Percentiles rank a stretch among this genome's conserved stretches.
These are phyloP conservation scores for Oophaga sylvatica DNA, from an alignment of 2,797 vertebrate species.

Conservation along the genomic window DNA sequence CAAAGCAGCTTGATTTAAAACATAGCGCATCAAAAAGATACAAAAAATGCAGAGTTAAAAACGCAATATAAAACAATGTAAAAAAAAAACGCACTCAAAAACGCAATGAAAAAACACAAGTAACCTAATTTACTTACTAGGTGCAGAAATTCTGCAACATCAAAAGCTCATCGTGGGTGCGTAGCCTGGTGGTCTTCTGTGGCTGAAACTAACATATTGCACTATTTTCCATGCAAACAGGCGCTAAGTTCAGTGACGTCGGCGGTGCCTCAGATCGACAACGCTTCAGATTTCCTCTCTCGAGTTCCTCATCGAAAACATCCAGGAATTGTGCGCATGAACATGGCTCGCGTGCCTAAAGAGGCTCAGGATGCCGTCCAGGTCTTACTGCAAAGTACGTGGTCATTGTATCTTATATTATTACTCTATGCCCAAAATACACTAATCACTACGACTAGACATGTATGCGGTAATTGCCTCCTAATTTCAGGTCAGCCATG, in stretches of 20 bases:
- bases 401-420: not conserved
- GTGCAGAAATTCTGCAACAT: too few relatives aligned
- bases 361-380: slow-evolving; percentile 74
- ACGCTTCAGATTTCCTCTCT: slow-evolving; percentile 74
- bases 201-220: not conserved
- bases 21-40: too few relatives aligned
- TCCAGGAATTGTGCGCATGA: slow-evolving; percentile 80
- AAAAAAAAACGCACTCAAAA: too few relatives aligned
- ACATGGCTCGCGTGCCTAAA: slow-evolving; percentile 74
- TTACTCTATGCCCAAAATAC: not conserved
- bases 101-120: too few relatives aligned
- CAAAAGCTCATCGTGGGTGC: too few relatives aligned
- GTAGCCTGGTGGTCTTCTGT: not conserved
- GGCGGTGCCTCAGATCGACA: slow-evolving; percentile 69
- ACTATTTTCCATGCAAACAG: slow-evolving; percentile 65
- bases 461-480: not conserved
- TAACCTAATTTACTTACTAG: too few relatives aligned
- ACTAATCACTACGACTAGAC: not conserved
- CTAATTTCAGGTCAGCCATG: not conserved
- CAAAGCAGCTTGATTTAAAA: too few relatives aligned
- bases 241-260: slow-evolving; percentile 69
- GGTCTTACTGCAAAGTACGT: slow-evolving; percentile 76
- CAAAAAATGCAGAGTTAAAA: too few relatives aligned
- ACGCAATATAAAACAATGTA: too few relatives aligned
- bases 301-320: slow-evolving; percentile 79